Conservation (phyloP, 2,113 vertebrate species). For the Sinocyclocheilus grahami region DNA sequence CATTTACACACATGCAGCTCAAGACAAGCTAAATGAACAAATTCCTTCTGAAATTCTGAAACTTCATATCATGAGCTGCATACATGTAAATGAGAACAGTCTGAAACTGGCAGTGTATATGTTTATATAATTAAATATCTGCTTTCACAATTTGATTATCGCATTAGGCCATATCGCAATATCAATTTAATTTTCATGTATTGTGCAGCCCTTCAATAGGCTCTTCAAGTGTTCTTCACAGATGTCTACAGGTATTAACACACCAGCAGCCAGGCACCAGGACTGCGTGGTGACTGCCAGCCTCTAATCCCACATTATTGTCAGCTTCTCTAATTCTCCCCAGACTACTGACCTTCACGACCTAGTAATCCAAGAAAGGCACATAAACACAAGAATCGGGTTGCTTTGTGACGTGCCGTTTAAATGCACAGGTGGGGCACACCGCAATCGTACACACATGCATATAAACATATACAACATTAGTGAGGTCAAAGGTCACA, state of each 20-base stretch:
- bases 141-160: neutral
- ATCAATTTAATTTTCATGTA: neutral
- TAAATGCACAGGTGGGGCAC: constrained; percentile 41
- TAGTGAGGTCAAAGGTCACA: constrained; percentile 65
- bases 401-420: constrained; percentile 49
- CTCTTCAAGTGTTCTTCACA: constrained; percentile 10
- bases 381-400: constrained; percentile 50
- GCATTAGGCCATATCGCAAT: neutral
- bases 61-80: neutral
- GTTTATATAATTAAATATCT: neutral
- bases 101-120: neutral
- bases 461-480: constrained; percentile 42
- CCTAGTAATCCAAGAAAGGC: constrained; percentile 50
- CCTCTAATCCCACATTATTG: constrained; percentile 58
- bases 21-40: neutral
- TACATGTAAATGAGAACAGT: neutral
- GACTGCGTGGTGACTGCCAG: constrained; percentile 51
- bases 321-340: constrained; percentile 58
- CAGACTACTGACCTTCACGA: constrained; percentile 47
- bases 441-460: constrained; percentile 20
- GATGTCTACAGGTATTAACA: constrained; percentile 1
- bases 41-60: neutral
- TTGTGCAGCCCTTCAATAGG: neutral
- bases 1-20: neutral
- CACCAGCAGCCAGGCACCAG: neutral